Percentiles rank a stretch among this genome's conserved stretches.
phyloP scores from a whole-genome alignment of 2,797 vertebrate genomes.

The Botia kubotai region DNA sequence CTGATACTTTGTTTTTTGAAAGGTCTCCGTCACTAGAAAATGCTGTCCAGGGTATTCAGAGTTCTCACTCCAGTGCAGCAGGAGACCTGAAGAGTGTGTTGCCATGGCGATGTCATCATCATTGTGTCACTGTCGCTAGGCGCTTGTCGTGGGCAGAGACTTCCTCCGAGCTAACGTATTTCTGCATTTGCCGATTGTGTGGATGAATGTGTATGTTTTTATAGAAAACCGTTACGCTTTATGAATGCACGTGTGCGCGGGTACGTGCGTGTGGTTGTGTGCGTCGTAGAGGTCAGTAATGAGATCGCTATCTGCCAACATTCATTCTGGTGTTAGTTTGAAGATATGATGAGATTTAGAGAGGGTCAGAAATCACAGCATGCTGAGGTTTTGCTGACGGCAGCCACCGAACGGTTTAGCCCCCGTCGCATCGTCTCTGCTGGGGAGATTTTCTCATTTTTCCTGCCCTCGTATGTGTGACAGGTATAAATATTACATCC shows the following conservation, averaged over 20 bases:
- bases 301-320: constrained; percentile 59
- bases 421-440: constrained; percentile 7
- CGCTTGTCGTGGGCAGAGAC: constrained; percentile 33
- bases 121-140: constrained; percentile 47
- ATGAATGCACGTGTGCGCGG: constrained; percentile 23
- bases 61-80: constrained; percentile 35
- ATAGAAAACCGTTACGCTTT: constrained; percentile 45
- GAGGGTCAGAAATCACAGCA: constrained; percentile 49
- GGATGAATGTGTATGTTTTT: constrained; percentile 29
- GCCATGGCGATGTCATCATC: constrained; percentile 57
- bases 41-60: constrained; percentile 21
- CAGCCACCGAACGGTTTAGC: constrained; percentile 10
- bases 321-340: constrained; percentile 53
- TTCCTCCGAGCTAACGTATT: constrained; percentile 54
- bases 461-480: constrained; percentile 44
- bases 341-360: constrained; percentile 51
- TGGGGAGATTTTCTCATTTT: constrained; percentile 49
- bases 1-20: constrained; percentile 28
- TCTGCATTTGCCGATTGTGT: constrained; percentile 27
- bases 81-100: constrained; percentile 43
- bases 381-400: constrained; percentile 24
- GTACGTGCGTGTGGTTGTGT: constrained; percentile 9
- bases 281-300: constrained; percentile 58
- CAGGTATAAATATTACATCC: constrained; percentile 68
- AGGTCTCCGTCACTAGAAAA: constrained; percentile 39